phyloP scores from a whole-genome alignment of 1,140 invertebrate genomes.

The Hypothenemus hampei region DNA sequence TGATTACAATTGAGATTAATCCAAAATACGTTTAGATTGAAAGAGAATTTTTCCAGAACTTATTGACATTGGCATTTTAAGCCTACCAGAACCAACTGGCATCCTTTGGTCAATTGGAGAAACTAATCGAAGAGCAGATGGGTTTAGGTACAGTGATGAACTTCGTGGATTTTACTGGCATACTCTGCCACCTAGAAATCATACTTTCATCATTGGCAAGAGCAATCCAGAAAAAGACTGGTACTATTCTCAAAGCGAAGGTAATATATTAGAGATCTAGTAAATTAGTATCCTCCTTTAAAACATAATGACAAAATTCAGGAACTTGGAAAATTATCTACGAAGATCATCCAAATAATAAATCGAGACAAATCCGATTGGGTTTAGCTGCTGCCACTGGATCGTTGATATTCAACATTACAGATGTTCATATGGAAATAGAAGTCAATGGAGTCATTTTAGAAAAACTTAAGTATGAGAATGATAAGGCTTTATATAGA shows the following conservation, averaged over 20 bases:
- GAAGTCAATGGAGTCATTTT: neutral
- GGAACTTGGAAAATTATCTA: constrained; percentile 8
- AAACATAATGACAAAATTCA: neutral
- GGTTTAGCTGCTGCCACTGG: constrained; percentile 4
- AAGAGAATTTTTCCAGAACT: no score
- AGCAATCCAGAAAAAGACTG: neutral
- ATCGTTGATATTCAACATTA: constrained; percentile 5
- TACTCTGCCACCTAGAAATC: neutral
- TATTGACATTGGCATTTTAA: neutral
- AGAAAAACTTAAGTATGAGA: constrained; percentile 2
- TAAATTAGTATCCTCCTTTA: neutral
- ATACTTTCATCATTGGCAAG: neutral
- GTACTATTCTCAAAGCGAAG: constrained; percentile 5
- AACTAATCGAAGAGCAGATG: constrained; percentile 5
- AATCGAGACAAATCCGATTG: neutral
- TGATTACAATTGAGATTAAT: no score
- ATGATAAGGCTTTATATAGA: constrained; percentile 8
- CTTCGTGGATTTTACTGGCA: constrained; percentile 9
- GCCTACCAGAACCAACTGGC: constrained; percentile 9
- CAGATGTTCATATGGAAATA: constrained; percentile 1
- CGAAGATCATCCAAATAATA: neutral
- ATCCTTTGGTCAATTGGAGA: constrained; percentile 10
- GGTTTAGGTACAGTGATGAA: constrained; percentile 6
- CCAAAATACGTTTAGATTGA: no score
- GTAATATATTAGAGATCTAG: neutral